A percentile compares a stretch with the other conserved stretches of the same genome.
Evolutionary conservation across 2,113 vertebrate genomes (phyloP).

Genomic region (Elgaria multicarinata): DNA sequence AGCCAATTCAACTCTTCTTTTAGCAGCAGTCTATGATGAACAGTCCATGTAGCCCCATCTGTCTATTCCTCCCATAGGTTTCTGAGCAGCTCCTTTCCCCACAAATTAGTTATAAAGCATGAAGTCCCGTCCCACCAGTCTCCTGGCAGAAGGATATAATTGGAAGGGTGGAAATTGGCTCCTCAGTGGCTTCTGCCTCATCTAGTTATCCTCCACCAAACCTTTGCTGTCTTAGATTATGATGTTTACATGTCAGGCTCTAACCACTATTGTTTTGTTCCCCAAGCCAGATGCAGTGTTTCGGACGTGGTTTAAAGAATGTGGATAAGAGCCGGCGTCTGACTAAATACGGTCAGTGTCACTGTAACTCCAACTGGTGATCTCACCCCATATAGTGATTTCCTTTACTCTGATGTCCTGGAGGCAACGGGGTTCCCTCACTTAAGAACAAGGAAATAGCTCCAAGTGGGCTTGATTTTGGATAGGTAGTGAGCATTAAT

Average conservation of each 20-base stretch:
- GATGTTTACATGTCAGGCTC: neutral
- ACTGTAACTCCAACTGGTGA: slow-evolving; percentile 16
- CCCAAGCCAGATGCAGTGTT: neutral
- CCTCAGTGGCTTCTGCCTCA: neutral
- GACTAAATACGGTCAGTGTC: neutral
- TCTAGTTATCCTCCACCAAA: neutral
- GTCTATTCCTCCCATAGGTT: neutral
- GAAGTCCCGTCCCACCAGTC: neutral
- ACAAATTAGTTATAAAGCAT: neutral
- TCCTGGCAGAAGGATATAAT: neutral
- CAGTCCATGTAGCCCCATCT: neutral
- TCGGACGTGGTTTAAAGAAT: slow-evolving; percentile 17
- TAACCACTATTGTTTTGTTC: neutral
- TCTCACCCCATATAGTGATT: slow-evolving; percentile 5
- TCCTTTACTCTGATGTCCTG: slow-evolving; percentile 46
- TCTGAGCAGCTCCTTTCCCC: neutral
- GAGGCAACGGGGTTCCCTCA: slow-evolving; percentile 16
- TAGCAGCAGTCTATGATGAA: neutral
- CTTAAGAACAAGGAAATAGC: slow-evolving; percentile 56
- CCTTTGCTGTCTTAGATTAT: neutral
- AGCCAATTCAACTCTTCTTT: neutral
- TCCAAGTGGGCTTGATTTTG: slow-evolving; percentile 55
- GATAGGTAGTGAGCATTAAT: slow-evolving; percentile 59
- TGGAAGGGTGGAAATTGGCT: neutral
- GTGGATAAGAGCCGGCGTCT: neutral